Conservation (phyloP, 2,113 vertebrate species). For the Eurypyga helias region DNA sequence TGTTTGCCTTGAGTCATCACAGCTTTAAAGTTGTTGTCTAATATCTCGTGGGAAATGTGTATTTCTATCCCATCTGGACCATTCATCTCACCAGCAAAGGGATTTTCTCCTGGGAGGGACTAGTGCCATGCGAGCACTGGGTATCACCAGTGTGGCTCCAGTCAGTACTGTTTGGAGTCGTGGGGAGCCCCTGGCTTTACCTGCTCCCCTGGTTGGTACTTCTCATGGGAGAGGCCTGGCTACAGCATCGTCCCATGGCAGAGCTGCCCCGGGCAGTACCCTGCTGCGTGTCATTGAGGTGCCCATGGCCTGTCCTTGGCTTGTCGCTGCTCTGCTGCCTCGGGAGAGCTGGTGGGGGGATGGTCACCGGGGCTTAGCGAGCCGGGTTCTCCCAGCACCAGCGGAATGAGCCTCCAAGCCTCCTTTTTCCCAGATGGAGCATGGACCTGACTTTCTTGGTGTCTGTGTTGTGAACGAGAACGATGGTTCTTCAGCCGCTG, state of each 20-base stretch:
- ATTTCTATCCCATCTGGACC: not conserved
- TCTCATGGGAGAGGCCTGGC: not conserved
- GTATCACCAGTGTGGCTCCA: rapidly evolving
- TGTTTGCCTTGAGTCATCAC: not conserved
- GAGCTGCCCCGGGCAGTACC: not conserved
- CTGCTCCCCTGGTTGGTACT: too few species aligned
- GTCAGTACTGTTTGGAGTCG: not conserved
- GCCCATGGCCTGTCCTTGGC: rapidly evolving
- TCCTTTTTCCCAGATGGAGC: not conserved
- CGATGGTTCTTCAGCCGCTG: rapidly evolving
- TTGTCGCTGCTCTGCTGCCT: rapidly evolving
- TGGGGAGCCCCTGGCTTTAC: not conserved
- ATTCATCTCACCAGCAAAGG: not conserved
- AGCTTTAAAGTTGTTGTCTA: not conserved
- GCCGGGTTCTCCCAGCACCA: not conserved
- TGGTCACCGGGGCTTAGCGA: not conserved
- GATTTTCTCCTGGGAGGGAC: not conserved
- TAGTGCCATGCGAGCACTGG: too few species aligned
- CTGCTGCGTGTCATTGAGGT: rapidly evolving
- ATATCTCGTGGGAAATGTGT: not conserved
- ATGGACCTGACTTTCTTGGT: not conserved
- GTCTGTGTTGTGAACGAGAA: not conserved
- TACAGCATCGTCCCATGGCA: not conserved
- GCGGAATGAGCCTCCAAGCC: rapidly evolving
- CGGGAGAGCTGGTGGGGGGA: rapidly evolving